Conservation (phyloP, 2,113 vertebrate species). For the Toxotes chatareus region DNA sequence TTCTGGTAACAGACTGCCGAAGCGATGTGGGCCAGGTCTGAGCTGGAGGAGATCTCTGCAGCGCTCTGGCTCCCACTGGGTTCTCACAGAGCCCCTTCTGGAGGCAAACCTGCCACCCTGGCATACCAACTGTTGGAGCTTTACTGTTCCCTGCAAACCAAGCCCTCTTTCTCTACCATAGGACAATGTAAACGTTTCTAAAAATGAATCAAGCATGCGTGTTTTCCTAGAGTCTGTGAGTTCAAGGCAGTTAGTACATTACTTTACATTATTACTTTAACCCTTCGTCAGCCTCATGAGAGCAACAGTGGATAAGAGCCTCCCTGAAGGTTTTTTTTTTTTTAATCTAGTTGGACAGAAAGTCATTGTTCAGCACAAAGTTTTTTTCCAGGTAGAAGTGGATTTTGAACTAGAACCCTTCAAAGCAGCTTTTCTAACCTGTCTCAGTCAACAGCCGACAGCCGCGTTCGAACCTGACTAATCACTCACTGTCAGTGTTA, state of each 20-base stretch:
- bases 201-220: conserved; percentile 27
- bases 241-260: neutral
- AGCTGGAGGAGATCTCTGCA: conserved; percentile 60
- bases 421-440: neutral
- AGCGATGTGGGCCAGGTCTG: conserved; percentile 57
- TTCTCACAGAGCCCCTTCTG: conserved; percentile 80
- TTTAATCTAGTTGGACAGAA: neutral
- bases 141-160: conserved; percentile 67
- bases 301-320: neutral
- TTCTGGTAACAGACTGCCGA: conserved; percentile 54
- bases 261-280: neutral
- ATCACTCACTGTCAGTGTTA: conserved; percentile 1
- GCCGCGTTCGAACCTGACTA: neutral
- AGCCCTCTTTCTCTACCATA: conserved; percentile 22
- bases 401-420: conserved; percentile 1
- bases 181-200: conserved; percentile 36
- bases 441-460: neutral
- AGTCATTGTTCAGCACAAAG: neutral
- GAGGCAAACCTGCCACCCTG: conserved; percentile 77
- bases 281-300: neutral
- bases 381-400: neutral
- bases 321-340: neutral
- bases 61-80: conserved; percentile 67
- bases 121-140: conserved; percentile 74
- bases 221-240: conserved; percentile 21